Percentiles rank a stretch among this genome's conserved stretches.
These are phyloP conservation scores for Eulemur macaco DNA, from an alignment of 2,113 vertebrate genomes.

Conservation along the genomic window DNA sequence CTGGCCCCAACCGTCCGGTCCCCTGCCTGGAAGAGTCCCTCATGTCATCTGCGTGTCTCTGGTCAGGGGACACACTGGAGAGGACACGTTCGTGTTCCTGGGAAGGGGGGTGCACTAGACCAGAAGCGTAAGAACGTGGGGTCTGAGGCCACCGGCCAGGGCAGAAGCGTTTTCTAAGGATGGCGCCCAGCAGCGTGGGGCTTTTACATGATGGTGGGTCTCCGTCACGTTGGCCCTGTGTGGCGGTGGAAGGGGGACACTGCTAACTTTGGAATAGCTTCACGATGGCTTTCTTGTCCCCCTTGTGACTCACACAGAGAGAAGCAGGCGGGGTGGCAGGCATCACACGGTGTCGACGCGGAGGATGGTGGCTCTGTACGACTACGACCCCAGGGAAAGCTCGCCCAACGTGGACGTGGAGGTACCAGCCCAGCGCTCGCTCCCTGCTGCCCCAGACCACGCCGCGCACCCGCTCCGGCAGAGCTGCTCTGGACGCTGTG, in stretches of 20 bases:
- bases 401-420: slow-evolving; percentile 98
- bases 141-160: neutral
- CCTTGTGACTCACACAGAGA: slow-evolving; percentile 83
- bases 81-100: neutral
- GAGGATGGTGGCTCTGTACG: slow-evolving; percentile 96
- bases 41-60: neutral
- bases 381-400: slow-evolving; percentile 96
- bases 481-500: fast-evolving
- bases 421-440: slow-evolving; percentile 80
- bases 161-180: fast-evolving
- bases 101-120: no score
- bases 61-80: neutral
- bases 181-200: fast-evolving
- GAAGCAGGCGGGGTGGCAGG: slow-evolving; percentile 88
- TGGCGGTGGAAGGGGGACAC: fast-evolving
- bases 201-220: neutral
- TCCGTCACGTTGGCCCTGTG: neutral
- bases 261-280: neutral
- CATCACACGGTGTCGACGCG: slow-evolving; percentile 85
- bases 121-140: neutral
- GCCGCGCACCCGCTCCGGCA: neutral
- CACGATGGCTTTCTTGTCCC: neutral
- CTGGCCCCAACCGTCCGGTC: no score
- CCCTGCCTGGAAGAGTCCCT: no score
- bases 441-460: neutral